Evolutionary conservation across 2,113 vertebrate species (phyloP).

Genomic region (Alaudala cheleensis): DNA sequence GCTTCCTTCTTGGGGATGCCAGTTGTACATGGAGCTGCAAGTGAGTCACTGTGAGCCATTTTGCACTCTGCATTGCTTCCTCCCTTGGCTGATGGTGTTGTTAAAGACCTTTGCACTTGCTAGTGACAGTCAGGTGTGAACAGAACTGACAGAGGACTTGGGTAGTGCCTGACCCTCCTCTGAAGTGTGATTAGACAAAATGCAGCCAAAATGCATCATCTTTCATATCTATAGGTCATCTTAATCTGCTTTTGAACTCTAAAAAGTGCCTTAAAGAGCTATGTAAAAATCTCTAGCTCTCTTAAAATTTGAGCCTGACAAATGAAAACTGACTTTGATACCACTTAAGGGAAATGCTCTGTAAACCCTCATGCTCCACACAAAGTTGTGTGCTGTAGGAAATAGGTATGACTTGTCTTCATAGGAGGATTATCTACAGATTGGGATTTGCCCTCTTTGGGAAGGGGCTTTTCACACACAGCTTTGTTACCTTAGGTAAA

Average conservation of each 20-base stretch:
- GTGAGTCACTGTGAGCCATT: constrained; percentile 21
- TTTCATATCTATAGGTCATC: not conserved
- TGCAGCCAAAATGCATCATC: not conserved
- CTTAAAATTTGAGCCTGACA: not conserved
- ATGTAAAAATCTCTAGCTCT: not conserved
- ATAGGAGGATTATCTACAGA: not conserved
- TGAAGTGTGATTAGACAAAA: constrained; percentile 6
- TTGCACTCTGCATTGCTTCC: not conserved
- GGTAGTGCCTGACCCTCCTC: not conserved
- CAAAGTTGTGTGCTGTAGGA: not conserved
- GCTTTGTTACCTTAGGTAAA: not conserved
- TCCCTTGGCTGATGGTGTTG: not conserved
- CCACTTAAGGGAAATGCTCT: not conserved
- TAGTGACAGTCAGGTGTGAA: constrained; percentile 14
- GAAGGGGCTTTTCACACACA: not conserved
- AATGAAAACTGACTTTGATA: not conserved
- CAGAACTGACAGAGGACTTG: not conserved
- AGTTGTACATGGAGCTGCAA: not conserved
- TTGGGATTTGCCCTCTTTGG: not conserved
- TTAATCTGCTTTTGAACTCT: not conserved
- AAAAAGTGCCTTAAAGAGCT: not conserved
- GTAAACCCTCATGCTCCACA: not conserved
- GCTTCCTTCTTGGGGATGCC: constrained; percentile 5
- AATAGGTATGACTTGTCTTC: not conserved
- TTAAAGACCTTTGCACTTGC: constrained; percentile 20